Evolutionary conservation across 2,888 invertebrate genomes (phyloP).

Genomic region (Aelia acuminata): DNA sequence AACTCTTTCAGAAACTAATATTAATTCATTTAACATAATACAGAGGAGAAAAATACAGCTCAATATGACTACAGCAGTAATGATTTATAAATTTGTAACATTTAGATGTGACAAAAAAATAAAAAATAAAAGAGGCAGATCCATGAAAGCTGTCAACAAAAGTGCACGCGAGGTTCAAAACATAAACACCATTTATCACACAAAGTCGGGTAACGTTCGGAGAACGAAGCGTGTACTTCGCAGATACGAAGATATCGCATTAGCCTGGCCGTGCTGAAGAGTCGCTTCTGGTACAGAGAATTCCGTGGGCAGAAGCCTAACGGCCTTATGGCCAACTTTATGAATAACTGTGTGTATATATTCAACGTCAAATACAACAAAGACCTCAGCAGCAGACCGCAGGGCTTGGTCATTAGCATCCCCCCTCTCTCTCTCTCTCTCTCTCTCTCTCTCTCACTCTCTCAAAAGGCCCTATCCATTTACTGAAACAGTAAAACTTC

Average conservation of each 20-base stretch:
- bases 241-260: neutral
- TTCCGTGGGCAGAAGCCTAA: neutral
- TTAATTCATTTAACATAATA: no score
- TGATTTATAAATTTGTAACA: neutral
- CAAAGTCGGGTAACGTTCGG: neutral
- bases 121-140: no score
- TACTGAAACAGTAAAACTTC: conserved; percentile 3
- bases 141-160: neutral
- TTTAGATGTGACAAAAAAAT: no score
- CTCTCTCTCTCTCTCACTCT: no score
- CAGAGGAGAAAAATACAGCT: no score
- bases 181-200: conserved; percentile 1
- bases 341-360: conserved; percentile 31
- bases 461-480: neutral
- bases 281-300: no score
- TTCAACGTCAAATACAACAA: conserved; percentile 30
- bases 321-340: neutral
- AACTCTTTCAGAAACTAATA: no score
- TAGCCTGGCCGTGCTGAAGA: neutral
- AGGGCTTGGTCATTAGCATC: neutral
- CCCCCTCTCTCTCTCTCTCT: no score
- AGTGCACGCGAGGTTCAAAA: neutral
- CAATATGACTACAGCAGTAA: neutral
- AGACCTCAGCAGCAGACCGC: neutral
- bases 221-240: neutral